Evolutionary conservation across 1,140 invertebrate species (phyloP).

Genomic region (Phortica variegata): DNA sequence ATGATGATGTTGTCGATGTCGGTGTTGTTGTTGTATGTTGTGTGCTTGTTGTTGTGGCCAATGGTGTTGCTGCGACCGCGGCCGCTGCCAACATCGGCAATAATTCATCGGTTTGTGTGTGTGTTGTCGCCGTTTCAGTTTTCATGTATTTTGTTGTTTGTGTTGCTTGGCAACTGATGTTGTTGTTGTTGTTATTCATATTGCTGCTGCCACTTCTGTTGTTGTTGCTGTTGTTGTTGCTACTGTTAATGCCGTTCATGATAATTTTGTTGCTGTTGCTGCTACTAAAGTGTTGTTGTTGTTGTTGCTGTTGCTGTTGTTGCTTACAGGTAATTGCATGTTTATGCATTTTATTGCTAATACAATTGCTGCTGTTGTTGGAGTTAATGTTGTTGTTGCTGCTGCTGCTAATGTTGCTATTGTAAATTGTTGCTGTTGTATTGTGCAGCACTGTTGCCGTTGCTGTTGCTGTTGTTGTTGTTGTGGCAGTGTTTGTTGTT

Average conservation of each 20-base stretch:
- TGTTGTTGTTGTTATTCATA: constrained; percentile 9
- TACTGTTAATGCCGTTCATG: constrained; percentile 19
- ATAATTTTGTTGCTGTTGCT: too few species aligned
- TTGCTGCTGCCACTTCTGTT: constrained; percentile 10
- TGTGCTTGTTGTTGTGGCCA: constrained; percentile 15
- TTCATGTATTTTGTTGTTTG: neutral
- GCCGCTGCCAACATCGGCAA: neutral
- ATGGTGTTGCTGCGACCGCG: constrained; percentile 3
- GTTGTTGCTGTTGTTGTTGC: constrained; percentile 24
- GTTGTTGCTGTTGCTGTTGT: constrained; percentile 30
- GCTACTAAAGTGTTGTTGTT: neutral
- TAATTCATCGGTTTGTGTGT: constrained; percentile 18
- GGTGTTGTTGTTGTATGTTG: constrained; percentile 8
- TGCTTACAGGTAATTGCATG: neutral
- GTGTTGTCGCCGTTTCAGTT: constrained; percentile 12
- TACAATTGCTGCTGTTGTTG: too few species aligned
- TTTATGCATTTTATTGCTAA: too few species aligned
- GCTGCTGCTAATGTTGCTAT: constrained; percentile 12
- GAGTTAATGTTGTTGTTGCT: constrained; percentile 11
- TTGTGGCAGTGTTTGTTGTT: too few species aligned
- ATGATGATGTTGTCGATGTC: neutral
- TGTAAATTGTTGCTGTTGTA: constrained; percentile 14
- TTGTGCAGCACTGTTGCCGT: constrained; percentile 14
- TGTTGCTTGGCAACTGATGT: constrained; percentile 4
- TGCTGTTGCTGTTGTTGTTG: constrained; percentile 25